Percentiles rank a stretch among this genome's conserved stretches.
These are phyloP conservation scores for Drosophila navojoa DNA, from an alignment of 1,140 invertebrate genomes.

Conservation along the genomic window DNA sequence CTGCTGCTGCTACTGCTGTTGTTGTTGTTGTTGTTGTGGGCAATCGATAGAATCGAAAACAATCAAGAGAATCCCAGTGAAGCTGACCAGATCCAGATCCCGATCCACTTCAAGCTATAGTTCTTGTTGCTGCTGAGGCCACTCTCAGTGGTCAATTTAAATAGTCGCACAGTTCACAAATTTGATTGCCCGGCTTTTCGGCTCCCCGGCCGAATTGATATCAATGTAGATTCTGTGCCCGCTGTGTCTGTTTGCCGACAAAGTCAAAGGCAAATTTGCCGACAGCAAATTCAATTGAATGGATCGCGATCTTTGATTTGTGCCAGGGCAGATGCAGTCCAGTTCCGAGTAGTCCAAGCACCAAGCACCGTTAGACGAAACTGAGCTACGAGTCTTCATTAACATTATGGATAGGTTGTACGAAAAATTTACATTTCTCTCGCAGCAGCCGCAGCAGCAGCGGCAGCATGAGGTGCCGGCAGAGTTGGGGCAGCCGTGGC, in stretches of 20 bases:
- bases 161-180: constrained; percentile 38
- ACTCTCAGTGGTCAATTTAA: constrained; percentile 56
- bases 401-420: constrained; percentile 69
- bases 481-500: constrained; percentile 17
- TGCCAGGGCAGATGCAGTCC: constrained; percentile 28
- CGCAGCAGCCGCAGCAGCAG: constrained; percentile 19
- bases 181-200: constrained; percentile 51
- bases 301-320: constrained; percentile 48
- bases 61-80: constrained; percentile 45
- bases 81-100: not conserved
- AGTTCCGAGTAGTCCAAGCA: constrained; percentile 6
- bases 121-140: not conserved
- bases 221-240: constrained; percentile 51
- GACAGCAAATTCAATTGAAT: constrained; percentile 72
- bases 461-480: no score
- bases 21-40: not conserved
- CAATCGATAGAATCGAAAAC: constrained; percentile 66
- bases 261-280: constrained; percentile 73
- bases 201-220: constrained; percentile 37
- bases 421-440: constrained; percentile 66
- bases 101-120: not conserved
- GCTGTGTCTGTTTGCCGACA: constrained; percentile 74
- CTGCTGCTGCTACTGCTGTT: constrained; percentile 17
- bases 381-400: constrained; percentile 57
- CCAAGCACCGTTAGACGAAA: constrained; percentile 62